Base-by-base conservation (phyloP, 2,888 invertebrate genomes). In the Zygaena filipendulae region DNA sequence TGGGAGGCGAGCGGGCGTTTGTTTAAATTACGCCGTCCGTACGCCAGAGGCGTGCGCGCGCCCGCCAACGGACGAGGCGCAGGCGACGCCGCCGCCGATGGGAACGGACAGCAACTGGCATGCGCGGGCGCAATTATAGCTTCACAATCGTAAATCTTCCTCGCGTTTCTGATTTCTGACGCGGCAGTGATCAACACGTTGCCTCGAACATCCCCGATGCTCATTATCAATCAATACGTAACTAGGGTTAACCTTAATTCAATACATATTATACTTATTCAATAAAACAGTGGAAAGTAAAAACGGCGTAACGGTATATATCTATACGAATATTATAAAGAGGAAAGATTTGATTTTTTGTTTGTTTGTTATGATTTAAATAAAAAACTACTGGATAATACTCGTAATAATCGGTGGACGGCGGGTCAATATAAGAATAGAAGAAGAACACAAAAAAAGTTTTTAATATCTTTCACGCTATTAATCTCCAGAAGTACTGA, bases 21-120 rank as follows among this genome's bases (percentile, higher is more conserved):
- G 74, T 72, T 72, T 72, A 67, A 57, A 58, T 57, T 66, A 69
- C 52, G 51, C 57, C 59, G 52, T 59, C 60, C 66, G 58, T 59
- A 49, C 51, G 49, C 46, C n/a, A 47, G 41, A 48, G 39, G 52
- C 57, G 50, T 55, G 59, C 67, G 66, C 52, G 58, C 63, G 66
- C 60, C 55, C 56, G 72, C 48, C 57, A 61, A 72, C 62, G 54
- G 74, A 72, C 62, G 52, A 48, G 53, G 42, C 42, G 42, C 74
- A 71, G 71, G 56, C 61, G 50, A 38, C n/a, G 45, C 43, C 38
- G 45, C 40, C 38, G 32, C 35, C 50, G 54, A 47, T 59, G 62
- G 55, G 59, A 66, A 61, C 58, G 48, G 35, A 38, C 36, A 32
- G 39, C n/a, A n/a, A n/a, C n/a, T n/a, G n/a, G n/a, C n/a, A n/a